A percentile compares a stretch with the other conserved stretches of the same genome.
phyloP scores from a whole-genome alignment of 2,797 vertebrate species.

The Oreochromis mossambicus region DNA sequence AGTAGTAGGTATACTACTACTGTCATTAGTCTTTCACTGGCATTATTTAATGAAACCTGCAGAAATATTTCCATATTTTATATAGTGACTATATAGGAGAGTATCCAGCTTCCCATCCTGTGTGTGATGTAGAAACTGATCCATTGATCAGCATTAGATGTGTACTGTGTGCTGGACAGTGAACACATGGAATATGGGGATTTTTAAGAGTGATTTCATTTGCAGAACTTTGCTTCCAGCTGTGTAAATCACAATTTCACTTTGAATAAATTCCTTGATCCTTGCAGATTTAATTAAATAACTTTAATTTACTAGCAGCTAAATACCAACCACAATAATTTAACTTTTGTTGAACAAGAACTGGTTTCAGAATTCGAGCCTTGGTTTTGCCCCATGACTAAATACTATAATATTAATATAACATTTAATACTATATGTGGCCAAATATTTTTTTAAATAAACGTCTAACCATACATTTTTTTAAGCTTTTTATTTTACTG shows the following conservation, averaged over 20 bases:
- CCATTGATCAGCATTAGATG: background rate
- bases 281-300: background rate
- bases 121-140: background rate
- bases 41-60: fast-evolving
- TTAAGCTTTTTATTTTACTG: background rate
- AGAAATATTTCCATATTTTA: background rate
- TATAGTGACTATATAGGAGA: background rate
- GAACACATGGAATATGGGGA: background rate
- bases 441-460: background rate
- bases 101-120: fast-evolving
- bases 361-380: background rate
- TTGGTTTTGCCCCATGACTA: background rate
- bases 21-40: background rate
- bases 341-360: background rate
- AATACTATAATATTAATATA: background rate
- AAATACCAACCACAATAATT: fast-evolving
- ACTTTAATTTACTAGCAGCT: background rate
- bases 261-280: fast-evolving
- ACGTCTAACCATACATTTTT: background rate
- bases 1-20: background rate
- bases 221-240: background rate
- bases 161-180: background rate
- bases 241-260: background rate
- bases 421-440: background rate
- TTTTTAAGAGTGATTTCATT: background rate